Conservation (phyloP, 2,888 invertebrate species). For the Acanthosepion esculentum region DNA sequence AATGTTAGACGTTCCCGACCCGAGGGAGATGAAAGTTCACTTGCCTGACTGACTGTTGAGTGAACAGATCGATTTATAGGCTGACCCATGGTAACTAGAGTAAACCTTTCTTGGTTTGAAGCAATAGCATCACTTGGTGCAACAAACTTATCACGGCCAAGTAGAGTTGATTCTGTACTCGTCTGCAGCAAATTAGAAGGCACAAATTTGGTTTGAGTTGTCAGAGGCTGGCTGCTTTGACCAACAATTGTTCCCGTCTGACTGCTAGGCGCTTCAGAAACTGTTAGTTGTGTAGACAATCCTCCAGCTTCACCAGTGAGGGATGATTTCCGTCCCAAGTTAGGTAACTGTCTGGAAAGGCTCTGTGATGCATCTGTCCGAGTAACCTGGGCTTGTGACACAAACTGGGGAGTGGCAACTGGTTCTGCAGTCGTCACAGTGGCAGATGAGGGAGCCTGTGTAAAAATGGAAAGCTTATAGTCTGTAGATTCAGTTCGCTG, state of each 20-base stretch:
- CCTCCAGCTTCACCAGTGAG: neutral
- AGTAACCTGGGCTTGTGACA: neutral
- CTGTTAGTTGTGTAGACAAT: neutral
- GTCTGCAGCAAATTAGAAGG: neutral
- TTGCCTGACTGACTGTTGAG: slow-evolving; percentile 12
- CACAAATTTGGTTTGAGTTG: slow-evolving; percentile 38
- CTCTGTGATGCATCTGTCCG: neutral
- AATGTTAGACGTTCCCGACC: slow-evolving; percentile 34
- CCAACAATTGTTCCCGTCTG: neutral
- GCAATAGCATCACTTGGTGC: neutral
- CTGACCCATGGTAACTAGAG: slow-evolving; percentile 4
- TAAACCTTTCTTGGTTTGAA: slow-evolving; percentile 38
- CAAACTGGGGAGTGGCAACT: neutral
- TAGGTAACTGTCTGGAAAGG: neutral
- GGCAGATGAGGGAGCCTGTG: slow-evolving; percentile 5
- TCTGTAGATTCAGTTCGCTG: slow-evolving; percentile 16
- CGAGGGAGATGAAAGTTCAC: neutral
- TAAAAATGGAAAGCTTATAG: slow-evolving; percentile 46
- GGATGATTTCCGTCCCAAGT: neutral
- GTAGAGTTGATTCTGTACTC: neutral
- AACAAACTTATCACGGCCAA: neutral
- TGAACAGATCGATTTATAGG: neutral
- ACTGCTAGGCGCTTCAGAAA: neutral
- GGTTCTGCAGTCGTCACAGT: neutral
- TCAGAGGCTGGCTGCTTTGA: neutral